Conservation (phyloP, 1,140 invertebrate genomes). For the Subanguina moxae region DNA sequence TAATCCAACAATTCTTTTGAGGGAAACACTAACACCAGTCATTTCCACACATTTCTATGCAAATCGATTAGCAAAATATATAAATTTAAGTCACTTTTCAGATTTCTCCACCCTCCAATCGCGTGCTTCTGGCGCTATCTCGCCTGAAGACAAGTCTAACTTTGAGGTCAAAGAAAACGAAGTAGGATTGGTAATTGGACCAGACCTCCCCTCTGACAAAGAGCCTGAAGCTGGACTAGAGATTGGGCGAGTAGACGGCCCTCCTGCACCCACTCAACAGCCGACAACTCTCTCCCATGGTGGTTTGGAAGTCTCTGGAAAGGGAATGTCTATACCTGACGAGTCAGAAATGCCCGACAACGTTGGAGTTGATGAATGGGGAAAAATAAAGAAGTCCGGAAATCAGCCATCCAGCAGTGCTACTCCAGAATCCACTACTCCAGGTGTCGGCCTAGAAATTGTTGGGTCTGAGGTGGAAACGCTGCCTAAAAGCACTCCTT, state of each 20-base stretch:
- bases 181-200: slow-evolving; percentile 3
- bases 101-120: no score
- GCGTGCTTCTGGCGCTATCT: no score
- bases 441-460: not conserved
- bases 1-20: no score
- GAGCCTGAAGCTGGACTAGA: slow-evolving; percentile 7
- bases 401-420: not conserved
- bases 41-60: no score
- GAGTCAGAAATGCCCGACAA: not conserved
- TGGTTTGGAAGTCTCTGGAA: not conserved
- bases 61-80: no score
- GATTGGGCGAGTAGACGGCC: slow-evolving; percentile 5
- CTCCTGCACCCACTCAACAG: not conserved
- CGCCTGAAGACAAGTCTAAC: no score
- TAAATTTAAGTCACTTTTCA: no score
- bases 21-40: no score
- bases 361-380: slow-evolving; percentile 7
- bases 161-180: slow-evolving; percentile 1
- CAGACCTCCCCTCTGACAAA: not conserved
- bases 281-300: not conserved
- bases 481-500: not conserved
- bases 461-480: not conserved
- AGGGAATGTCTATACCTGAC: not conserved
- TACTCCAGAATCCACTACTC: not conserved
- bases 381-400: not conserved